Evolutionary conservation across 2,797 vertebrate species (phyloP).

Genomic region (Dendrocincla tyrannina): DNA sequence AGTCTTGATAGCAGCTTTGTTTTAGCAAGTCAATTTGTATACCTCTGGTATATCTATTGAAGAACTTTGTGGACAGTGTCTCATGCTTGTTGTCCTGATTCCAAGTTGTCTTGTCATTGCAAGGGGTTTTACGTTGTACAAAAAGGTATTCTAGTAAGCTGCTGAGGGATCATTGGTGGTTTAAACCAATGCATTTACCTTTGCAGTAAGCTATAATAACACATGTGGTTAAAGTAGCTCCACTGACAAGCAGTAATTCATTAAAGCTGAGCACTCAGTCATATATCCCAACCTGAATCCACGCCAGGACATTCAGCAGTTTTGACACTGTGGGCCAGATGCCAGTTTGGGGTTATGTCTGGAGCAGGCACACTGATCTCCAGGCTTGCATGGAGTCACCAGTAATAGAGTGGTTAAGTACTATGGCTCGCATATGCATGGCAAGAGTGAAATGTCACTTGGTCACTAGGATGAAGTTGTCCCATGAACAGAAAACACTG

Average conservation of each 20-base stretch:
- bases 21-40: background rate
- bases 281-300: background rate
- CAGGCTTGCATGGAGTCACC: background rate
- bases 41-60: background rate
- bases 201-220: background rate
- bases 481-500: background rate
- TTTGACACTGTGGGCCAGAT: background rate
- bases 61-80: background rate
- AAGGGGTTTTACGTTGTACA: background rate
- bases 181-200: background rate
- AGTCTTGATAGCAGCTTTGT: background rate
- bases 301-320: constrained; percentile 7
- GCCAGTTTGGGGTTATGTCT: constrained; percentile 10
- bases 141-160: background rate
- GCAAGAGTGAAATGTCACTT: background rate
- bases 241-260: constrained; percentile 5
- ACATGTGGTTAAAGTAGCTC: background rate
- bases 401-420: background rate
- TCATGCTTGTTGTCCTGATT: background rate
- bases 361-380: background rate
- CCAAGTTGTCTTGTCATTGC: background rate
- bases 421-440: background rate
- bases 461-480: background rate
- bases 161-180: background rate
- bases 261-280: constrained; percentile 1